phyloP scores from a whole-genome alignment of 2,113 vertebrate genomes.

The Oenanthe oenanthe region DNA sequence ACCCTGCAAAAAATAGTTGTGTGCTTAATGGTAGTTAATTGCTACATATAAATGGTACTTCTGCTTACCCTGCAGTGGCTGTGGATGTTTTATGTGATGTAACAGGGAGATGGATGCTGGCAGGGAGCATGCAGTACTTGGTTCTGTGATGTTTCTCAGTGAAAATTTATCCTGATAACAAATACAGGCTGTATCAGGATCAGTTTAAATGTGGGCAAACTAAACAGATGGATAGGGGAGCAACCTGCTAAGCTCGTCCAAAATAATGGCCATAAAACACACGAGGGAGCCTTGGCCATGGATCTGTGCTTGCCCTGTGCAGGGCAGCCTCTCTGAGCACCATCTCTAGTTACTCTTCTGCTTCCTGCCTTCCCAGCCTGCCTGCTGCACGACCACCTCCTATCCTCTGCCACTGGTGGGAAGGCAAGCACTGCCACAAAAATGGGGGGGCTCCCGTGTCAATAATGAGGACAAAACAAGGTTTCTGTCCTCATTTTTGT shows the following conservation, averaged over 20 bases:
- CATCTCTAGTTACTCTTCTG: neutral
- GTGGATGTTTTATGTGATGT: neutral
- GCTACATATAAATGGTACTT: neutral
- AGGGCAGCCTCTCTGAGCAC: neutral
- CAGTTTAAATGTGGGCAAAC: neutral
- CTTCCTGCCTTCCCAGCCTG: neutral
- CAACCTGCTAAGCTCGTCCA: neutral
- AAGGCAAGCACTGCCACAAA: fast-evolving
- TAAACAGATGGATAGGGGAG: neutral
- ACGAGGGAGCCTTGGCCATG: neutral
- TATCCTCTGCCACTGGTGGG: neutral
- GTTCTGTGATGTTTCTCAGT: neutral
- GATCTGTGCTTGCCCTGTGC: neutral
- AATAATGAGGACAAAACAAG: neutral
- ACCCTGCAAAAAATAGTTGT: neutral
- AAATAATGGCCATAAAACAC: neutral
- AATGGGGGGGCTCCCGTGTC: fast-evolving
- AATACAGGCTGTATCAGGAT: neutral
- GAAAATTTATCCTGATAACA: neutral
- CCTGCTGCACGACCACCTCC: neutral
- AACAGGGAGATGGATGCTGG: neutral
- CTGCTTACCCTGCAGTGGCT: neutral
- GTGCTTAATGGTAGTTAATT: neutral
- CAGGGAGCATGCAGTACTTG: neutral
- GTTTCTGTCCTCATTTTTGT: neutral